Conservation (phyloP, 2,113 vertebrate species). For the Saccopteryx leptura region DNA sequence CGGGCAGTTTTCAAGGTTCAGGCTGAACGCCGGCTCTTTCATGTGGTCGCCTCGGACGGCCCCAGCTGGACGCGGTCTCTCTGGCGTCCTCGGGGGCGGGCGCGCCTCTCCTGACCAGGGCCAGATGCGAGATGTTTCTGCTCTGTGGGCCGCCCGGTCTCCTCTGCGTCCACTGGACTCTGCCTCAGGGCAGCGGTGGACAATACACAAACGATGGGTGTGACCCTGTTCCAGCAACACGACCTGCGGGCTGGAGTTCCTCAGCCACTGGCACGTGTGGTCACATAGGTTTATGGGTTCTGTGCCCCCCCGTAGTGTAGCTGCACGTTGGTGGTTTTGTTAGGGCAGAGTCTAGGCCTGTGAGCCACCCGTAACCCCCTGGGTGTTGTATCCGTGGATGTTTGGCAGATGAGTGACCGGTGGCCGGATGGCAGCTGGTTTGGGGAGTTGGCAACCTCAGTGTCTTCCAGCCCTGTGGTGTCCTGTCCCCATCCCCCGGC, state of each 20-base stretch:
- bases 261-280: background rate
- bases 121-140: background rate
- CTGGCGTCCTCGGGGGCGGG: background rate
- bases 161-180: background rate
- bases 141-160: background rate
- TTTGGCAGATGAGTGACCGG: background rate
- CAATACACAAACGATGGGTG: background rate
- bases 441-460: background rate
- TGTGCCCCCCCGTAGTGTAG: background rate
- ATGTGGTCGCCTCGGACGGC: background rate
- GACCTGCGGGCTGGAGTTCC: background rate
- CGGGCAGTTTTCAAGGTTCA: background rate
- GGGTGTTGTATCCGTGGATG: background rate
- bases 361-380: background rate
- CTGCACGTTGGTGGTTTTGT: background rate
- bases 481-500: background rate
- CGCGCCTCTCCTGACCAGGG: background rate
- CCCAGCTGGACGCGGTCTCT: background rate
- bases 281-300: background rate
- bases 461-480: background rate
- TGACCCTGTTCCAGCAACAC: background rate
- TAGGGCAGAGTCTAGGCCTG: background rate
- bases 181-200: background rate
- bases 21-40: background rate
- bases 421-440: background rate